These are phyloP conservation scores for Procapra przewalskii DNA, from an alignment of 2,113 vertebrate species.

Conservation along the genomic window DNA sequence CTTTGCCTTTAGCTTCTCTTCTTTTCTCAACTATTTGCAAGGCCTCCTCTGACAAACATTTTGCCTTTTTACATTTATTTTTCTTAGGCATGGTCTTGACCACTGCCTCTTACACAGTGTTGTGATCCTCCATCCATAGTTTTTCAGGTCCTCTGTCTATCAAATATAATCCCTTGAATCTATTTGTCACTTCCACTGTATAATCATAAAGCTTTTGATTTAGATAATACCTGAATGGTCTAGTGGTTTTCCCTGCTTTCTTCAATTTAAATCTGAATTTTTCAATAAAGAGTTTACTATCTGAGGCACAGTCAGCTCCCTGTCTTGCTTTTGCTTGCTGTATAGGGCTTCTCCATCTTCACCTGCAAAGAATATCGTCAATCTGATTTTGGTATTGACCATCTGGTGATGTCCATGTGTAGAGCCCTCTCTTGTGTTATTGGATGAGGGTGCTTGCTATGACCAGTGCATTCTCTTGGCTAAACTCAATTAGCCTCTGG, in stretches of 20 bases:
- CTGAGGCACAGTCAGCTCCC: background rate
- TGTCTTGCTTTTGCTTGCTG: background rate
- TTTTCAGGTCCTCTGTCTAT: background rate
- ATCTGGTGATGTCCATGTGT: background rate
- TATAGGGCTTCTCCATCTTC: background rate
- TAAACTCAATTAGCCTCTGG: accelerated
- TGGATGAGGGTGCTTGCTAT: background rate
- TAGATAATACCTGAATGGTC: background rate
- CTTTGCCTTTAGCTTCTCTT: background rate
- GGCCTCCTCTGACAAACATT: background rate
- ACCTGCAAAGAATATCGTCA: background rate
- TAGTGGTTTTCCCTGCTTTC: background rate
- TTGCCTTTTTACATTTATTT: background rate
- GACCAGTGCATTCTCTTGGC: background rate
- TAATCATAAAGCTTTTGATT: background rate
- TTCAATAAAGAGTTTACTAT: background rate
- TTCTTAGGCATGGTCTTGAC: background rate
- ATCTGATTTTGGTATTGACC: background rate
- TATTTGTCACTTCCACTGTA: background rate
- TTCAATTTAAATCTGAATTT: background rate
- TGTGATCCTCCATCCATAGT: background rate
- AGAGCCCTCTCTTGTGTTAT: background rate
- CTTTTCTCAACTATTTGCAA: background rate
- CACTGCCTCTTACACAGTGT: background rate
- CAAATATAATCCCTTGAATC: background rate